phyloP scores from a whole-genome alignment of 1,140 invertebrate species.

The Spodoptera litura region DNA sequence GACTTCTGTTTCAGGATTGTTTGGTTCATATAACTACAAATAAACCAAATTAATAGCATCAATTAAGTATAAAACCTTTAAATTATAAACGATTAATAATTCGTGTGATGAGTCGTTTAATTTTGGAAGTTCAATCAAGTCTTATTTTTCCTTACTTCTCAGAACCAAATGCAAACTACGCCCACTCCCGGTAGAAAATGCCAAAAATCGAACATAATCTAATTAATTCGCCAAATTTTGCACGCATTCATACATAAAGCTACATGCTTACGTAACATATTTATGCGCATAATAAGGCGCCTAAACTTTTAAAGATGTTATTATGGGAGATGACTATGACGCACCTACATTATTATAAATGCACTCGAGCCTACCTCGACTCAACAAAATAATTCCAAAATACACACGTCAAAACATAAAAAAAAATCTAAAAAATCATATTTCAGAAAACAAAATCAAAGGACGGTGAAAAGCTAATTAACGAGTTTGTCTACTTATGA shows the following conservation, averaged over 20 bases:
- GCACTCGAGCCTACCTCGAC: conserved; percentile 68
- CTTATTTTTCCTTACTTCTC: neutral
- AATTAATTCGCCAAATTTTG: neutral
- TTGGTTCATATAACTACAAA: conserved; percentile 36
- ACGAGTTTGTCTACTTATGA: conserved; percentile 2
- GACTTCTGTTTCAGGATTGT: conserved; percentile 55
- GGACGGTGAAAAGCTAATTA: conserved; percentile 6
- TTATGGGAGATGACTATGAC: neutral
- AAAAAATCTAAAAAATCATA: conserved; percentile 66
- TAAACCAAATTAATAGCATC: conserved; percentile 40
- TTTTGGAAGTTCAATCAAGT: conserved; percentile 18
- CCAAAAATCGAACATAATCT: neutral
- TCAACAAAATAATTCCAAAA: conserved; percentile 70
- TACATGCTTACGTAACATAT: neutral
- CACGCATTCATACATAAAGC: neutral
- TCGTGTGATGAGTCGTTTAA: conserved; percentile 47
- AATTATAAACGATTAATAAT: conserved; percentile 41
- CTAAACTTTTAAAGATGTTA: too few relatives aligned
- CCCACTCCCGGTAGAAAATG: conserved; percentile 1
- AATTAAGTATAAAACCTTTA: conserved; percentile 49
- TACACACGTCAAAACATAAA: conserved; percentile 75
- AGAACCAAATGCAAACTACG: conserved; percentile 27
- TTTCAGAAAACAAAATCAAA: conserved; percentile 57
- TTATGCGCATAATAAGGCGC: too few relatives aligned
- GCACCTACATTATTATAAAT: conserved; percentile 69